phyloP scores from a whole-genome alignment of 2,113 vertebrate genomes.

The Emydura subglobosa region DNA sequence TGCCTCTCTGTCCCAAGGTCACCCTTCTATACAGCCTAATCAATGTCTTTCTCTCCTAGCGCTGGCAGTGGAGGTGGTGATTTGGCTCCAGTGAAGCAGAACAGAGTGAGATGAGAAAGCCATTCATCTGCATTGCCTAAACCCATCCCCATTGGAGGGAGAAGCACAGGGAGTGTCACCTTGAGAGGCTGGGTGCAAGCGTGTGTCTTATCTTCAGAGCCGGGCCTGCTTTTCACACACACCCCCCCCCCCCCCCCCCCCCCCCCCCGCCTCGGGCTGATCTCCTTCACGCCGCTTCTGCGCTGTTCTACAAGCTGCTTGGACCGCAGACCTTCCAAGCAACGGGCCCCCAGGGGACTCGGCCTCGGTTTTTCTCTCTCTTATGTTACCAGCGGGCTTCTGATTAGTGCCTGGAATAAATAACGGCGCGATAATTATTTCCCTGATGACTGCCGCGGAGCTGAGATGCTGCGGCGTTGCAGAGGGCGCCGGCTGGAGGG shows the following conservation, averaged over 20 bases:
- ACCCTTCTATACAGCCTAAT: conserved; percentile 60
- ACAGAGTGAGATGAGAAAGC: conserved; percentile 42
- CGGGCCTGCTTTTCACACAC: background rate
- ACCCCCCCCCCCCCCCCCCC: background rate
- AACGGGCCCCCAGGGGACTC: conserved; percentile 33
- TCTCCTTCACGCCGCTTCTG: conserved; percentile 37
- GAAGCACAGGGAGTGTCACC: background rate
- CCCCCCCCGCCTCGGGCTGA: background rate
- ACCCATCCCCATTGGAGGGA: background rate
- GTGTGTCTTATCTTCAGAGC: background rate
- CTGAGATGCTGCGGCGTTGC: conserved; percentile 13
- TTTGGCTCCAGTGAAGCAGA: conserved; percentile 75
- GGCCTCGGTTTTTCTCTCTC: conserved; percentile 14
- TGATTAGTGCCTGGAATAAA: conserved; percentile 75
- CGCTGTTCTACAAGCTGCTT: conserved; percentile 40
- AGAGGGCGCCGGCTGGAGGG: conserved; percentile 47
- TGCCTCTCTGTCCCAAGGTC: conserved; percentile 47
- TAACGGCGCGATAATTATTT: conserved; percentile 77
- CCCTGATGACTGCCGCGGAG: conserved; percentile 63
- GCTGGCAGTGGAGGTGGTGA: conserved; percentile 67
- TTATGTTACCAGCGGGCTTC: conserved; percentile 66
- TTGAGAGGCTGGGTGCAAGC: background rate
- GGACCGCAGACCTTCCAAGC: conserved; percentile 39
- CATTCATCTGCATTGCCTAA: conserved; percentile 55
- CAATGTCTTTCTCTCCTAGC: conserved; percentile 68